These are phyloP conservation scores for Sitobion miscanthi DNA, from an alignment of 1,140 invertebrate genomes.

Conservation along the genomic window DNA sequence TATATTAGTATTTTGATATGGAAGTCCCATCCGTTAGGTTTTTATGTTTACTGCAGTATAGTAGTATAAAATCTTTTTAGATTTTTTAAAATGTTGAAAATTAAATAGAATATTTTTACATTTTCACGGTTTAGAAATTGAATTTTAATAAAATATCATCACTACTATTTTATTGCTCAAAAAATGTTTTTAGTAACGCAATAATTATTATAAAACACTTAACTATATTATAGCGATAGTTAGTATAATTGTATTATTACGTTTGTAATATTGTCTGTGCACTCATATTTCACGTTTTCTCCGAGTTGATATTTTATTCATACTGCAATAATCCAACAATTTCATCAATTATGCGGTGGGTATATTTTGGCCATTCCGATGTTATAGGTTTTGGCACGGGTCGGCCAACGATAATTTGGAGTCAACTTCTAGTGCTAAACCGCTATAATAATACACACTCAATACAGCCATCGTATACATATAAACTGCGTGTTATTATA, in stretches of 20 bases:
- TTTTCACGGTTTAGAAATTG: not conserved
- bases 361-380: not conserved
- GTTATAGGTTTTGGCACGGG: not conserved
- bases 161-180: too few species aligned
- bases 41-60: too few species aligned
- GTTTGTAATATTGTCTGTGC: not conserved
- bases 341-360: not conserved
- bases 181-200: too few species aligned
- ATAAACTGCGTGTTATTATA: not conserved
- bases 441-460: not conserved
- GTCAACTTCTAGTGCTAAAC: not conserved
- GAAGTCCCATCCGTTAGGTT: too few species aligned
- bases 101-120: not conserved
- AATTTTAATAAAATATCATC: not conserved
- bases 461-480: not conserved
- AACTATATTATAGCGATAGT: not conserved
- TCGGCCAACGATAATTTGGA: not conserved
- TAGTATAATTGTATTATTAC: not conserved
- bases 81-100: too few species aligned
- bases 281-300: not conserved
- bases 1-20: too few species aligned
- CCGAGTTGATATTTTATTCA: not conserved
- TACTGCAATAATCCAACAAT: not conserved
- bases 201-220: too few species aligned
- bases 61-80: too few species aligned